Conservation (phyloP, 2,113 vertebrate genomes). For the Halichoerus grypus region DNA sequence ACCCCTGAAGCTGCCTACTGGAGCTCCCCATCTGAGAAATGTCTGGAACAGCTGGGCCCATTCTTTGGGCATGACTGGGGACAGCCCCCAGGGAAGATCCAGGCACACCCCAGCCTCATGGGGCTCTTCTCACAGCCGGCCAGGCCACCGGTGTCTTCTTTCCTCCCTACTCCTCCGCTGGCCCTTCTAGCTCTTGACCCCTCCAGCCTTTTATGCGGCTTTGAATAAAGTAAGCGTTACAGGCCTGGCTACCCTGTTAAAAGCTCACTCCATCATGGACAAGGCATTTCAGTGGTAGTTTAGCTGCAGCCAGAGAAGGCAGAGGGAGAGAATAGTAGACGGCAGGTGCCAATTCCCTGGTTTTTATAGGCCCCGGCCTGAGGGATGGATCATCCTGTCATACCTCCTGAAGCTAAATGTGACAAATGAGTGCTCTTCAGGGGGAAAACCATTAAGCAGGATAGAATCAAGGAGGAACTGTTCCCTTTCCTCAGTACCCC, state of each 20-base stretch:
- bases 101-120: neutral
- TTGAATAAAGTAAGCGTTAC: constrained; percentile 45
- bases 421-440: constrained; percentile 57
- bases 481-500: neutral
- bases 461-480: neutral
- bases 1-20: neutral
- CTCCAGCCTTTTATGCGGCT: constrained; percentile 33
- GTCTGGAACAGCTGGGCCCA: neutral
- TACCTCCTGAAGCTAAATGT: constrained; percentile 67
- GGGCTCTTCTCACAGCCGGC: neutral
- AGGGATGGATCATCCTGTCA: constrained; percentile 68
- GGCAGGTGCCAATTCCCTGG: constrained; percentile 63
- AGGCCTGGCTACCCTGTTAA: constrained; percentile 64
- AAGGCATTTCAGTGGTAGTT: constrained; percentile 67
- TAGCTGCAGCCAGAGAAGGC: constrained; percentile 52
- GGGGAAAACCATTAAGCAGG: constrained; percentile 41
- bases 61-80: neutral
- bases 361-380: constrained; percentile 67
- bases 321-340: constrained; percentile 63
- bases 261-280: constrained; percentile 70
- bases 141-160: neutral
- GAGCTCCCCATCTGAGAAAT: neutral
- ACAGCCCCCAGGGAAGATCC: constrained; percentile 12
- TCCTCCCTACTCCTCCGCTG: neutral
- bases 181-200: neutral